Evolutionary conservation across 2,113 vertebrate genomes (phyloP).

Genomic region (Chrysemys picta): DNA sequence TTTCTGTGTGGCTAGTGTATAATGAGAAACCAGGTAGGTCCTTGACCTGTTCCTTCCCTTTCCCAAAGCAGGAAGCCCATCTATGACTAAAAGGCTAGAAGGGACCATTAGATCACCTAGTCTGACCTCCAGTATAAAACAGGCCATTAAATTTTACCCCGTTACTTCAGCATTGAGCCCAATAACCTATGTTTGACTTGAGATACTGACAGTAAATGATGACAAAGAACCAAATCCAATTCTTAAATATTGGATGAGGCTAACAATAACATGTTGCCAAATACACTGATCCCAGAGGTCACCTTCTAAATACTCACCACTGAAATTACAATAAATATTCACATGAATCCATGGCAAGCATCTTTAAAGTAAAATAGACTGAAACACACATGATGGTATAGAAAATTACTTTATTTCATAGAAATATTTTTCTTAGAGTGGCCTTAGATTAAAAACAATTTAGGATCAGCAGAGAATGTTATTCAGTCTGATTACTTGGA

Average conservation of each 20-base stretch:
- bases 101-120: background rate
- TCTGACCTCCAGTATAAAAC: background rate
- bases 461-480: background rate
- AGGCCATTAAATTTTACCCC: background rate
- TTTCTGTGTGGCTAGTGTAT: background rate
- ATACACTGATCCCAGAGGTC: background rate
- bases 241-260: background rate
- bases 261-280: background rate
- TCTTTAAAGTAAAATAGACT: background rate
- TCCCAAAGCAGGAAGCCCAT: background rate
- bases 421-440: background rate
- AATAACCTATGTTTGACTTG: background rate
- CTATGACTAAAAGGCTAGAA: background rate
- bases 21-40: fast-evolving
- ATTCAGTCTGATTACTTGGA: background rate
- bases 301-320: background rate
- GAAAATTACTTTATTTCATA: background rate
- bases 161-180: background rate
- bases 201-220: background rate
- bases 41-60: background rate
- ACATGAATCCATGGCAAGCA: background rate
- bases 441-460: background rate
- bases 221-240: background rate
- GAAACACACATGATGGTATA: background rate
- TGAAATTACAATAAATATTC: background rate